These are phyloP conservation scores for Tipula unca DNA, from an alignment of 2,888 invertebrate species.

Conservation along the genomic window DNA sequence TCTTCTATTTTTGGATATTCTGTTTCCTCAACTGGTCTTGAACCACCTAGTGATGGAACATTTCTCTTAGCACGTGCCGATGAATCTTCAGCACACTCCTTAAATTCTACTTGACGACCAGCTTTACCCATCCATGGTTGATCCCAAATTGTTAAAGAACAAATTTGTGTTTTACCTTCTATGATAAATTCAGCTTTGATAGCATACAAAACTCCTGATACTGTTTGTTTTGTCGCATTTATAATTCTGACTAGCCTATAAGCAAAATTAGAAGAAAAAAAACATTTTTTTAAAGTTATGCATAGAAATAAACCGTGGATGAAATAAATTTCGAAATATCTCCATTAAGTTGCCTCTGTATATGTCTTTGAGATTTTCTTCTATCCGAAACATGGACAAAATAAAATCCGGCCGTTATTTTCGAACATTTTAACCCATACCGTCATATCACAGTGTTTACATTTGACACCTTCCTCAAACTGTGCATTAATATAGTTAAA, in stretches of 20 bases:
- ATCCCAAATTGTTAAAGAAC: slow-evolving; percentile 47
- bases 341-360: no score
- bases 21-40: slow-evolving; percentile 31
- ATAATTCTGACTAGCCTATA: slow-evolving; percentile 34
- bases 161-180: slow-evolving; percentile 34
- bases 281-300: no score
- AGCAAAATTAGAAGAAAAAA: neutral
- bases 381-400: no score
- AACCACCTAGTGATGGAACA: slow-evolving; percentile 39
- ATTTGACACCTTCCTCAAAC: no score
- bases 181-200: slow-evolving; percentile 39
- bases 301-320: no score
- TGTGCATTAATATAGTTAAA: no score
- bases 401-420: no score
- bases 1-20: slow-evolving; percentile 29
- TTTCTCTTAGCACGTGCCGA: slow-evolving; percentile 30
- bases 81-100: neutral
- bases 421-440: no score
- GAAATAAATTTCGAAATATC: no score
- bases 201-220: slow-evolving; percentile 45
- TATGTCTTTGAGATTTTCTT: no score
- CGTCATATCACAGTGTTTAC: no score
- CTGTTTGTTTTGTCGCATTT: slow-evolving; percentile 44
- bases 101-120: slow-evolving; percentile 30
- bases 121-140: slow-evolving; percentile 45